Base-by-base conservation (phyloP, 2,113 vertebrate species). In the Lutjanus erythropterus region DNA sequence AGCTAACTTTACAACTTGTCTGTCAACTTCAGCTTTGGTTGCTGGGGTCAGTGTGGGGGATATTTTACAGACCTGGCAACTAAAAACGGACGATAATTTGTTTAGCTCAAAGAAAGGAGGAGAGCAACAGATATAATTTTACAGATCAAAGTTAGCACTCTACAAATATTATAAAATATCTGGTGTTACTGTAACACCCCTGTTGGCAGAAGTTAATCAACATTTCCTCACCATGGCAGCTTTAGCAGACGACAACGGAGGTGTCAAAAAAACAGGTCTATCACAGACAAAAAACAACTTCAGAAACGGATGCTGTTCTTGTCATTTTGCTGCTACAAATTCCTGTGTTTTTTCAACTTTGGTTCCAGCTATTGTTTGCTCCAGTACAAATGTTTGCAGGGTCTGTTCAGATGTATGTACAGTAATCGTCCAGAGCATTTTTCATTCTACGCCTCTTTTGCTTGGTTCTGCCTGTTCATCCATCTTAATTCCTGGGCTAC, bases 401-500 rank as follows among this genome's bases (percentile, higher is more conserved):
- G 9, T 18, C 9, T 27, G 27, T 35, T 74, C 25, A 60, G 33
- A 37, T 21, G 14, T 5, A 68, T 21, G 9, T 27, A 35, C 23
- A 39, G 16, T 44, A 80, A 78, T 35, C 18, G 29, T 1, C 18
- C 58, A 67, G 47, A 70, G 6, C 61, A 39, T 50, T 27, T 67
- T 19, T 73, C 53, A 29, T 33, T 18, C 25, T 27, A 1, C 1
- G 14, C 7, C 3, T 74, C 50, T 52, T 73, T n/a, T 61, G 19
- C 37, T 31, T 44, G 6, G 27, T 75, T 44, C 41, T 3, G 27
- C 18, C 46, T 46, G 6, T 56, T 46, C 68, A 81, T 81, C 70
- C 15, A 50, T 81, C 75, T 78, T 31, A 53, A 79, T 62, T 46
- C 47, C n/a, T 6, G 0, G 1, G 10, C 50, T 71, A 19, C 62